A percentile compares a stretch with the other conserved stretches of the same genome.
Conservation (phyloP, 2,797 vertebrate genomes). For the Enteromius trimaculatus region DNA sequence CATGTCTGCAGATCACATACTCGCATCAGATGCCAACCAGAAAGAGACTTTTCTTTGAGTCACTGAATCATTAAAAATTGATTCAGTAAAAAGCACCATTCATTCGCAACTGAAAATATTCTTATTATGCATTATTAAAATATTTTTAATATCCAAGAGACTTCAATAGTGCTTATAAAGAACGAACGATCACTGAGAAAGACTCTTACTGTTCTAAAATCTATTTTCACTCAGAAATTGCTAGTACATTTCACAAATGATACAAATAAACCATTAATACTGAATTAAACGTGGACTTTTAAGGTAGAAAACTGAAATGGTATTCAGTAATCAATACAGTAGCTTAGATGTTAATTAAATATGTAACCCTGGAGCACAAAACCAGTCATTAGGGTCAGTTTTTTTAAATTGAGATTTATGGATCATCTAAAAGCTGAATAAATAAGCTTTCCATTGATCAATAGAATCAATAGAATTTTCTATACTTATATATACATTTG, state of each 20-base stretch:
- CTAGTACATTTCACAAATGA: neutral
- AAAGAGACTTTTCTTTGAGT: neutral
- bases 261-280: neutral
- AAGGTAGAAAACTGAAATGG: neutral
- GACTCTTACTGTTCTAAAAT: neutral
- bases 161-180: neutral
- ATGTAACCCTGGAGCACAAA: no score
- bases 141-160: neutral
- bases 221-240: neutral
- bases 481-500: no score
- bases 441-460: no score
- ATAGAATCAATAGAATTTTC: no score
- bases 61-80: neutral
- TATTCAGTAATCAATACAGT: neutral
- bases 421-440: no score
- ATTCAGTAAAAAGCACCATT: neutral
- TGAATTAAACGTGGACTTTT: neutral
- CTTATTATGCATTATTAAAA: neutral
- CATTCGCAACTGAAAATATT: neutral
- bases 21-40: neutral
- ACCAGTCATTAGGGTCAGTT: no score
- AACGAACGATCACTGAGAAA: neutral
- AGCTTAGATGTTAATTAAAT: neutral
- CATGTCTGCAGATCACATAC: neutral
- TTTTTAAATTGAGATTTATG: no score